Evolutionary conservation across 1,140 invertebrate genomes (phyloP).

Genomic region (Leptopilina boulardi): DNA sequence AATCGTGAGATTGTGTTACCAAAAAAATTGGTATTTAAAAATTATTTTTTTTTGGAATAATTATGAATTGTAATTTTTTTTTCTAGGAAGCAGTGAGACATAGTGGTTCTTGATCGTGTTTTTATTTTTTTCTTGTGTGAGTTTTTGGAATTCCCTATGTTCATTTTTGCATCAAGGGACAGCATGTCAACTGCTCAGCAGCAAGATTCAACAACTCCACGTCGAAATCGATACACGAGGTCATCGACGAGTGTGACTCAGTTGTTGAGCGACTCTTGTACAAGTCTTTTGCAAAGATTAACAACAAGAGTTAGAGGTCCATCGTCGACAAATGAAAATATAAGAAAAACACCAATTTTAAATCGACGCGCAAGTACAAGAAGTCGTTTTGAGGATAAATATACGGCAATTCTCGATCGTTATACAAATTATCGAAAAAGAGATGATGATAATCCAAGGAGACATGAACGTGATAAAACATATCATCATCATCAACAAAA

Average conservation of each 20-base stretch:
- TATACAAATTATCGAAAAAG: constrained; percentile 76
- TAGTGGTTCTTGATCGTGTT: no score
- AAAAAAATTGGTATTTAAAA: no score
- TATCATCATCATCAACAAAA: constrained; percentile 43
- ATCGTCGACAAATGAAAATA: constrained; percentile 69
- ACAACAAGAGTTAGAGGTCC: constrained; percentile 84
- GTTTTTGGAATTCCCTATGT: constrained; percentile 57
- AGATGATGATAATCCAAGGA: constrained; percentile 39
- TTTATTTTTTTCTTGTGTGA: no score
- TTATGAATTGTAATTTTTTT: no score
- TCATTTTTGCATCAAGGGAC: constrained; percentile 68
- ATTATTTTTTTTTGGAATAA: no score
- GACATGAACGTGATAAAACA: not conserved
- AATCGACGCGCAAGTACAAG: constrained; percentile 75
- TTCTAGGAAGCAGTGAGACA: no score
- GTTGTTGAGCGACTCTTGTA: constrained; percentile 88
- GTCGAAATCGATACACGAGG: constrained; percentile 81
- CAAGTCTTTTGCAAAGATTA: constrained; percentile 86
- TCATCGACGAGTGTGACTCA: constrained; percentile 90
- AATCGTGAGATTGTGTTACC: not conserved
- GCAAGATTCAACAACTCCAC: constrained; percentile 45
- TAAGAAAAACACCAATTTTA: constrained; percentile 45
- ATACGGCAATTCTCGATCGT: constrained; percentile 82
- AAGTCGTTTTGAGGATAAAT: constrained; percentile 85
- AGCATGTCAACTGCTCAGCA: constrained; percentile 72